A percentile compares a stretch with the other conserved stretches of the same genome.
Evolutionary conservation across 2,797 vertebrate genomes (phyloP).

Genomic region (Melanotaenia maccullochi): DNA sequence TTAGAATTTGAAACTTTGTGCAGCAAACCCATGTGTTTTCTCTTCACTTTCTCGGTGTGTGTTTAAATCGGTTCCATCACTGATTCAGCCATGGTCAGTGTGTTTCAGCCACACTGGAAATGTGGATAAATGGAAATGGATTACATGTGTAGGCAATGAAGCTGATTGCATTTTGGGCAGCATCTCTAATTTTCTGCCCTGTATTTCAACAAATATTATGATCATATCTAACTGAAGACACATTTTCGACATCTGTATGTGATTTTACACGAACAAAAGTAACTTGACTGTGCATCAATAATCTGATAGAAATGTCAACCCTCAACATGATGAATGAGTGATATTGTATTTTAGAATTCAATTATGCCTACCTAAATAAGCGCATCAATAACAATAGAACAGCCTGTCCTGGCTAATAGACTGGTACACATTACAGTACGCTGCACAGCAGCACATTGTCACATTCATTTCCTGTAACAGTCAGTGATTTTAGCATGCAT

Average conservation of each 20-base stretch:
- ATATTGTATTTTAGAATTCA: conserved; percentile 69
- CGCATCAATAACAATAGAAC: conserved; percentile 75
- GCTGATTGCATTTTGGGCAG: conserved; percentile 21
- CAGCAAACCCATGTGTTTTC: conserved; percentile 10
- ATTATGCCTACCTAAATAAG: conserved; percentile 70
- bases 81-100: conserved; percentile 46
- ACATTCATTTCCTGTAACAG: conserved; percentile 47
- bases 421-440: conserved; percentile 24
- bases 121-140: conserved; percentile 48
- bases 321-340: conserved; percentile 73
- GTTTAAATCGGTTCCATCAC: conserved; percentile 36
- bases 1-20: conserved; percentile 11
- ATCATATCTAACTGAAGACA: conserved; percentile 21
- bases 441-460: conserved; percentile 20
- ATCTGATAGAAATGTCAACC: conserved; percentile 67
- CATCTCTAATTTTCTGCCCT: conserved; percentile 6
- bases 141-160: conserved; percentile 47
- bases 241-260: conserved; percentile 12
- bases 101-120: conserved; percentile 20
- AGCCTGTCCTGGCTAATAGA: conserved; percentile 60
- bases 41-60: conserved; percentile 1
- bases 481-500: conserved; percentile 9
- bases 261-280: conserved; percentile 43
- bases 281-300: conserved; percentile 61
- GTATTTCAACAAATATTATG: conserved; percentile 17